A percentile compares a stretch with the other conserved stretches of the same genome.
Conservation (phyloP, 2,113 vertebrate species). For the Brachyistius frenatus region DNA sequence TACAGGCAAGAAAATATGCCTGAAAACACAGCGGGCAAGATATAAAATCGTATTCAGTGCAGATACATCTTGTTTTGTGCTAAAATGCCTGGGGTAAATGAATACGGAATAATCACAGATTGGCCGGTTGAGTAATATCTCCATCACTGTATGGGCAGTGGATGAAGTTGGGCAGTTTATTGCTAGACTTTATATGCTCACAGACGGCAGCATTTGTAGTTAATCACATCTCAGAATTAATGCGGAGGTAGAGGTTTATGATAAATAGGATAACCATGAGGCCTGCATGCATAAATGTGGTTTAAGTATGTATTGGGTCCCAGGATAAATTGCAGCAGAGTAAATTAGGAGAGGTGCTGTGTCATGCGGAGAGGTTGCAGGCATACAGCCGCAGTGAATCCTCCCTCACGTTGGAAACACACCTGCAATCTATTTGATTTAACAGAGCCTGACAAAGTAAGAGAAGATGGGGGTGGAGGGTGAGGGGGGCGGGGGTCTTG, state of each 20-base stretch:
- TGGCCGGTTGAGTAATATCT: conserved; percentile 61
- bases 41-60: conserved; percentile 46
- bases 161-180: conserved; percentile 65
- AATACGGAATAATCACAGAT: conserved; percentile 65
- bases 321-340: conserved; percentile 53
- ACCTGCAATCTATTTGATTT: conserved; percentile 74
- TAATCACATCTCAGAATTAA: conserved; percentile 69
- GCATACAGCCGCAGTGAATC: conserved; percentile 51
- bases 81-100: conserved; percentile 51
- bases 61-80: conserved; percentile 43
- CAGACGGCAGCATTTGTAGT: conserved; percentile 54
- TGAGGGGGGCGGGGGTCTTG: not conserved
- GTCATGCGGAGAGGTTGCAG: conserved; percentile 58
- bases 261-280: conserved; percentile 64
- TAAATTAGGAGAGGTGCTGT: conserved; percentile 62
- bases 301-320: conserved; percentile 59
- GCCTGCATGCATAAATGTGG: conserved; percentile 58
- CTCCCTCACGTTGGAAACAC: conserved; percentile 56
- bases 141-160: conserved; percentile 39
- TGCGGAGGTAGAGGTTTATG: conserved; percentile 54
- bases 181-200: conserved; percentile 60
- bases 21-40: conserved; percentile 48
- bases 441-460: conserved; percentile 56
- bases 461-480: not conserved
- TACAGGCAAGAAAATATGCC: conserved; percentile 41